Base-by-base conservation (phyloP, 2,888 invertebrate species). In the Aplocera efformata region DNA sequence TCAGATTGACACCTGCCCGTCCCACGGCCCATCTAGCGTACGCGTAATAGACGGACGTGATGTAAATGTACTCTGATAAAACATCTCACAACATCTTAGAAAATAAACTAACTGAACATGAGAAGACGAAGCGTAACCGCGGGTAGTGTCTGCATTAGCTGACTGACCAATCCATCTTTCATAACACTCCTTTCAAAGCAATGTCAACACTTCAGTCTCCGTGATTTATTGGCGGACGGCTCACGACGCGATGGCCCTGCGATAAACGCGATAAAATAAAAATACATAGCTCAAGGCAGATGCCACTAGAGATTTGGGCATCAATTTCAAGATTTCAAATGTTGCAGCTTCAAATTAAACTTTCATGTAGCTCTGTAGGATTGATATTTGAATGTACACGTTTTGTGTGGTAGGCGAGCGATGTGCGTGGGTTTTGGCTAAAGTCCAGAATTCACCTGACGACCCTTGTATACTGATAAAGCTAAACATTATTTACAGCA, bases 361-460 rank as follows among this genome's bases (percentile, higher is more conserved):
- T 65, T 42, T 52, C 63, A 51, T 27, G 37, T 34, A 43, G 35
- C 41, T 21, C 20, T 23, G 38, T 67, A 73, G 58, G 56, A 55
- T 58, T 59, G 53, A 65, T 43, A 58, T 58, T 63, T 20, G 47
- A 46, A 48, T 58, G 62, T 49, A 40, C 48, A 38, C 25, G 35
- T 44, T 37, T 42, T 39, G 47, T 46, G 53, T 57, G 55, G 66
- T 68, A 67, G 66, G 66, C 66, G 70, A 71, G 45, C 62, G 57
- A 55, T 67, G 60, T 70, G 82, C 81, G 82, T 82, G 75, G 83
- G 84, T 63, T 60, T 69, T 86, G 85, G 85, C 79, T 29, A 26
- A 1, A 10, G n/a, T 76, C 85, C 86, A 84, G 70, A 61, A 67
- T 67, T 83, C 79, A 85, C 85, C 85, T 86, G 85, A 74, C 72